Conservation (phyloP, 2,797 vertebrate species). For the Sebastes itinus region DNA sequence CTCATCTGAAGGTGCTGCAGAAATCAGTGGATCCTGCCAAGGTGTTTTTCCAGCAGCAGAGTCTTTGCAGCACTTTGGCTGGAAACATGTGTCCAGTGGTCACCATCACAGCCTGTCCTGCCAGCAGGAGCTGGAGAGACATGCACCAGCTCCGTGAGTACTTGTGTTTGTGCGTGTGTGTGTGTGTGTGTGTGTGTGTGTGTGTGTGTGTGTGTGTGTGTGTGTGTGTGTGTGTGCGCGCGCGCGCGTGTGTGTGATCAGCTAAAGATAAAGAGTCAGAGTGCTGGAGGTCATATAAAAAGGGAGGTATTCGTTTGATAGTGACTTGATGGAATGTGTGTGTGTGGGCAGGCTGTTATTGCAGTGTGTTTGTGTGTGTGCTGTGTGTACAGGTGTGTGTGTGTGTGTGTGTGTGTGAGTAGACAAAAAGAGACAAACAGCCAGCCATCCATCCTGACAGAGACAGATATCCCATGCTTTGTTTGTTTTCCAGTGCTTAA, state of each 20-base stretch:
- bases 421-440: neutral
- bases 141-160: conserved; percentile 91
- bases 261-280: neutral
- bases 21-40: conserved; percentile 77
- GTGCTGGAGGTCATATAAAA: neutral
- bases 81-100: conserved; percentile 90
- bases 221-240: neutral
- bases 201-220: neutral
- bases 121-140: conserved; percentile 77
- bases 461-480: conserved; percentile 29
- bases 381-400: too few species aligned
- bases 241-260: neutral
- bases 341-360: too few species aligned
- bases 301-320: neutral
- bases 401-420: neutral
- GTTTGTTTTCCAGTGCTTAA: conserved; percentile 36
- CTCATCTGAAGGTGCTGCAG: conserved; percentile 87
- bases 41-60: conserved; percentile 88
- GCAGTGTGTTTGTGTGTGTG: too few species aligned
- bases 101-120: conserved; percentile 90
- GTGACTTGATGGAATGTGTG: neutral
- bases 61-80: conserved; percentile 85
- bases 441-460: conserved; percentile 6
- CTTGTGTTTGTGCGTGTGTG: neutral
- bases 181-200: neutral